Evolutionary conservation across 2,797 vertebrate genomes (phyloP).

Genomic region (Ctenosaura bakeri): DNA sequence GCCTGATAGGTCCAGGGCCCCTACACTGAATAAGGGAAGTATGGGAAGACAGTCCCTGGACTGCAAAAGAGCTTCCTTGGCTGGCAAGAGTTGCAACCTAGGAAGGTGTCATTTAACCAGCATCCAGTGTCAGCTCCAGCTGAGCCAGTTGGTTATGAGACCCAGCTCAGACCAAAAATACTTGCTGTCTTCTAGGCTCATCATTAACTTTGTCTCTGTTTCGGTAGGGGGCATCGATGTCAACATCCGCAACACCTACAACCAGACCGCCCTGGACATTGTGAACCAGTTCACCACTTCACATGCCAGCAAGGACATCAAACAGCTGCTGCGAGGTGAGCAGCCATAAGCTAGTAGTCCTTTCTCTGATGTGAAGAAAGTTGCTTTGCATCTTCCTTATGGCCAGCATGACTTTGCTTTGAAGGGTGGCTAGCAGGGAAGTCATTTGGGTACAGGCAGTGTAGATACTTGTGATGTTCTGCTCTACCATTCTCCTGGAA

Average conservation of each 20-base stretch:
- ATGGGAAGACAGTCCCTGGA: background rate
- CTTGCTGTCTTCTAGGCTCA: background rate
- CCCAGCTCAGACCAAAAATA: background rate
- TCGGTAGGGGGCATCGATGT: conserved; percentile 84
- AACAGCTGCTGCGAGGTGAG: conserved; percentile 94
- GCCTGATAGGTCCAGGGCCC: background rate
- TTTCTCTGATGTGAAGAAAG: background rate
- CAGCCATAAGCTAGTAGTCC: background rate
- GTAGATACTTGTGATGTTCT: background rate
- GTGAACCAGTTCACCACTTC: conserved; percentile 98
- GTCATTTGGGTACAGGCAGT: background rate
- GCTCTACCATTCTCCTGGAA: background rate
- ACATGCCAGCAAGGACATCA: conserved; percentile 95
- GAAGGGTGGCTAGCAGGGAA: background rate
- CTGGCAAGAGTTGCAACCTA: background rate
- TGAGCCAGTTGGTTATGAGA: background rate
- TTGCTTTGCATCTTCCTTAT: background rate
- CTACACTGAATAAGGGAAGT: background rate
- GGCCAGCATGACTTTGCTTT: background rate
- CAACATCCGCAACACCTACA: conserved; percentile 95
- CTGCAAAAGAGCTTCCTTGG: background rate
- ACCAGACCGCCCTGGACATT: conserved; percentile 96
- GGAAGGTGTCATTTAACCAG: background rate
- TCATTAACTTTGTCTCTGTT: background rate
- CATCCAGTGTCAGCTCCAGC: background rate